These are phyloP conservation scores for Salpingus planirostris DNA, from an alignment of 2,888 invertebrate species.

Conservation along the genomic window DNA sequence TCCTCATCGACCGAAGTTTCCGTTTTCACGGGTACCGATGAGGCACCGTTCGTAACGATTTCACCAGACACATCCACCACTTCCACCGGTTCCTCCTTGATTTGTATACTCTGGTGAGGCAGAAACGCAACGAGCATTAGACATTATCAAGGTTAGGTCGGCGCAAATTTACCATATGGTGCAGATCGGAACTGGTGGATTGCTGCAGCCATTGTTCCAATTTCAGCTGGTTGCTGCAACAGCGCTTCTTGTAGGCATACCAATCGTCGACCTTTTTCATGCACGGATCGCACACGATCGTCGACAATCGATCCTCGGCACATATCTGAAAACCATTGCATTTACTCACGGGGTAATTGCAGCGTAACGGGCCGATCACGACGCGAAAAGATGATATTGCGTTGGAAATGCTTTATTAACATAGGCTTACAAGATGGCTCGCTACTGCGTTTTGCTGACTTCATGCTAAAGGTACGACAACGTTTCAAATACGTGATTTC, in stretches of 20 bases:
- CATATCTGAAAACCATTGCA: too few relatives aligned
- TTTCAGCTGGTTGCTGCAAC: slow-evolving; percentile 57
- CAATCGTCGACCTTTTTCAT: slow-evolving; percentile 56
- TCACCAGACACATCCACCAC: too few relatives aligned
- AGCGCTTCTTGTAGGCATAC: slow-evolving; percentile 56
- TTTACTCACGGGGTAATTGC: too few relatives aligned
- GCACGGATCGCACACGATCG: slow-evolving; percentile 56
- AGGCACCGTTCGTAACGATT: slow-evolving; percentile 8
- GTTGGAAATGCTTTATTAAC: too few relatives aligned
- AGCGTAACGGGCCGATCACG: too few relatives aligned
- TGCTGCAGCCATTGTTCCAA: slow-evolving; percentile 47
- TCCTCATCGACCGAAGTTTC: slow-evolving; percentile 27
- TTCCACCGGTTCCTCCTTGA: slow-evolving; percentile 31
- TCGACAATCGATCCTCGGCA: slow-evolving; percentile 58
- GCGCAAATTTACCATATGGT: neutral
- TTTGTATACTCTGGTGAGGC: slow-evolving; percentile 31
- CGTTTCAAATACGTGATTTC: too few relatives aligned
- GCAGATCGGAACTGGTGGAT: neutral
- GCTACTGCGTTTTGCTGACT: too few relatives aligned
- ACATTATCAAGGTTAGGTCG: too few relatives aligned
- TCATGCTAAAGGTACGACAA: too few relatives aligned
- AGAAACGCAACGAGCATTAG: too few relatives aligned
- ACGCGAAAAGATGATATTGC: too few relatives aligned
- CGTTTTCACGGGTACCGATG: slow-evolving; percentile 13
- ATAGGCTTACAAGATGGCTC: too few relatives aligned